These are phyloP conservation scores for Nomada hirtipes DNA, from an alignment of 2,888 invertebrate genomes.

Conservation along the genomic window DNA sequence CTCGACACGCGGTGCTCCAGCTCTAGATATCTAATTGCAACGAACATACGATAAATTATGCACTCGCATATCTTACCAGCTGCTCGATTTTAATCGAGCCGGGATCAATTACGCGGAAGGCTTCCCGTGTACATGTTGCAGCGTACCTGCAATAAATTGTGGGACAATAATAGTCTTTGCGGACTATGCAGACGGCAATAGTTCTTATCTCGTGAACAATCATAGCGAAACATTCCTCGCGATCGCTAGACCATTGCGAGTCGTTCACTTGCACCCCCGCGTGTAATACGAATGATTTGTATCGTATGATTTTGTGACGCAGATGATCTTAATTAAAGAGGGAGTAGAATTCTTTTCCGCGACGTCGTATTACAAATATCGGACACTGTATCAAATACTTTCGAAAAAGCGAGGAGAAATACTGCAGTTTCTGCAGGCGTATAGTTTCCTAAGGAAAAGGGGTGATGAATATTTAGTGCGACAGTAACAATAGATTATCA, in stretches of 20 bases:
- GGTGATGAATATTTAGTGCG: conserved; percentile 56
- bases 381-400: too few species aligned
- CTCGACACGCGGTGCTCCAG: not conserved
- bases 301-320: too few species aligned
- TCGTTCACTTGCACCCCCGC: too few species aligned
- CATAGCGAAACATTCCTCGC: too few species aligned
- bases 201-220: conserved; percentile 15
- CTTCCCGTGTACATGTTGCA: not conserved
- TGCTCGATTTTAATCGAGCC: conserved; percentile 1
- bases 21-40: not conserved
- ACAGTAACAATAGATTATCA: conserved; percentile 57
- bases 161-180: not conserved
- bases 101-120: not conserved
- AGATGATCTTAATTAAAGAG: too few species aligned
- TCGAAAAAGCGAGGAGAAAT: conserved; percentile 10
- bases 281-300: too few species aligned
- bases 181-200: not conserved
- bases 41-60: not conserved
- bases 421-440: not conserved
- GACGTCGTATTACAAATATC: too few species aligned
- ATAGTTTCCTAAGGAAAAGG: conserved; percentile 22
- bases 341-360: too few species aligned
- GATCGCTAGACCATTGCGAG: too few species aligned
- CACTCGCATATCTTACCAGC: not conserved
- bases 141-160: not conserved